Percentiles rank a stretch among this genome's conserved stretches.
phyloP scores from a whole-genome alignment of 2,797 vertebrate species.

The Tokudaia tokunoshimensis region DNA sequence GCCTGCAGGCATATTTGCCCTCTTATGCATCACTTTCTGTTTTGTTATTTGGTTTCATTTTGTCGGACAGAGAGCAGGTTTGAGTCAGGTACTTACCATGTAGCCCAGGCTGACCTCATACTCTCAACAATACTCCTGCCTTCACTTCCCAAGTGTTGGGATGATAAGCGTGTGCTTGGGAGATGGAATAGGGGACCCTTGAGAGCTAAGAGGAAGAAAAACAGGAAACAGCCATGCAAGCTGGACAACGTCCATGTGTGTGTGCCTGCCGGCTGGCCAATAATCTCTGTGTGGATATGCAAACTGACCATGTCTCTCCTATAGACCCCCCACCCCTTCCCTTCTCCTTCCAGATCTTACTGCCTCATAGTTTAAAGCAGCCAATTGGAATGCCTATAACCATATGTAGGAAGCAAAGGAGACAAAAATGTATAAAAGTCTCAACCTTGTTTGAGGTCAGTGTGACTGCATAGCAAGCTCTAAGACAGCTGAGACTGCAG shows the following conservation, averaged over 20 bases:
- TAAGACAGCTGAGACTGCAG: background rate
- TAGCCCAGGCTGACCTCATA: background rate
- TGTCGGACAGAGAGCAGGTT: background rate
- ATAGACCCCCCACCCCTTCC: no score
- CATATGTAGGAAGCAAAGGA: background rate
- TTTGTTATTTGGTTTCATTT: background rate
- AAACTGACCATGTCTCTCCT: no score
- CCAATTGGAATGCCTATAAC: background rate
- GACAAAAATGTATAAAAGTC: background rate
- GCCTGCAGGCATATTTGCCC: background rate
- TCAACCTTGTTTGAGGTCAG: background rate
- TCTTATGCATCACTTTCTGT: background rate
- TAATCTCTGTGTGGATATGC: background rate
- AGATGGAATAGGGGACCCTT: background rate
- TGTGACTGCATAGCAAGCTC: background rate
- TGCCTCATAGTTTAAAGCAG: background rate
- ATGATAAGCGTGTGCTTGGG: background rate
- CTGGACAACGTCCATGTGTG: background rate
- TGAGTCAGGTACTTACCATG: background rate
- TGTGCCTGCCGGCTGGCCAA: background rate
- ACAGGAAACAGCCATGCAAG: background rate
- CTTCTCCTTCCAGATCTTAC: no score
- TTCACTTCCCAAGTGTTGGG: background rate
- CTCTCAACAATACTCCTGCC: background rate
- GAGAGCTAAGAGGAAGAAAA: constrained; percentile 4